Percentiles rank a stretch among this genome's conserved stretches.
Evolutionary conservation across 2,888 invertebrate genomes (phyloP).

Genomic region (Caenorhabditis imperialis): DNA sequence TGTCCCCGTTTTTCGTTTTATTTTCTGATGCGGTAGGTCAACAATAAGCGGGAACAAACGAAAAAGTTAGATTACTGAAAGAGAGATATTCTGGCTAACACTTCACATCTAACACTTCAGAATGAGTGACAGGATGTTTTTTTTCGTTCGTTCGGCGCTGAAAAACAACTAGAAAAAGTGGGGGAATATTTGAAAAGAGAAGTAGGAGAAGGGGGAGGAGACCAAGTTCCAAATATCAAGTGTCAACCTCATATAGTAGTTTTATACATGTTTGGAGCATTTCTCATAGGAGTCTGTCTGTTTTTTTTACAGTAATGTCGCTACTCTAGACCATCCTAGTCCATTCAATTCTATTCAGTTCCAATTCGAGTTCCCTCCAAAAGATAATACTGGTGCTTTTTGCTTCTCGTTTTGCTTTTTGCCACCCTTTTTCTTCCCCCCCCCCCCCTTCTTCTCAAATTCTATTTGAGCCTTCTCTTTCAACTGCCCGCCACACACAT

Average conservation of each 20-base stretch:
- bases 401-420: conserved; percentile 35
- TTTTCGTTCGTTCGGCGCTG: conserved; percentile 1
- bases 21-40: too few relatives aligned
- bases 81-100: neutral
- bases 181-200: conserved; percentile 5
- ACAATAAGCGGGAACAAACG: too few relatives aligned
- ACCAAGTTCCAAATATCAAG: conserved; percentile 44
- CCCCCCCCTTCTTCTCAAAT: conserved; percentile 40
- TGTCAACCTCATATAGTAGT: too few relatives aligned
- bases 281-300: too few relatives aligned
- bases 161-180: conserved; percentile 14
- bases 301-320: too few relatives aligned
- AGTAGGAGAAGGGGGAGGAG: conserved; percentile 4
- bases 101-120: conserved; percentile 6
- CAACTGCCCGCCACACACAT: conserved; percentile 42
- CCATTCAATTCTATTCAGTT: too few relatives aligned
- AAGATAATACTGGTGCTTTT: conserved; percentile 55
- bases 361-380: too few relatives aligned
- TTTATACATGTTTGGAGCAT: too few relatives aligned
- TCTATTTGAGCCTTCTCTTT: conserved; percentile 51
- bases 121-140: conserved; percentile 21
- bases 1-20: too few relatives aligned
- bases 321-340: too few relatives aligned
- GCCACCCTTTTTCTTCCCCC: conserved; percentile 2
- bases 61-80: too few relatives aligned